These are phyloP conservation scores for Epinephelus awoara DNA, from an alignment of 2,797 vertebrate genomes.

Conservation along the genomic window DNA sequence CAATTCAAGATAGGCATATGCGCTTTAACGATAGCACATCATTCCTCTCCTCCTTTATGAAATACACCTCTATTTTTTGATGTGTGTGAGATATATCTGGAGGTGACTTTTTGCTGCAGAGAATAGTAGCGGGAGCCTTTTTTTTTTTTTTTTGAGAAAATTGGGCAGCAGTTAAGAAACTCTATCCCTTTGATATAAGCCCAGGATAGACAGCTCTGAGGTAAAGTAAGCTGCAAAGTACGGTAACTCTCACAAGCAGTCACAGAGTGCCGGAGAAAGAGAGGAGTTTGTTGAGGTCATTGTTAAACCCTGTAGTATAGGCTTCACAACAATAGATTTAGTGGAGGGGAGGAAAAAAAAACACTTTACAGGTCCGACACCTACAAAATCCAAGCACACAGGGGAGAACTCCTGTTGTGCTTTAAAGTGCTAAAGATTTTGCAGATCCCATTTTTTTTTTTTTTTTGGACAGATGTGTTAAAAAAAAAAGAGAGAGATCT, in stretches of 20 bases:
- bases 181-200: slow-evolving; percentile 67
- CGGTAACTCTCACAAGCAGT: slow-evolving; percentile 58
- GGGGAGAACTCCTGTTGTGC: slow-evolving; percentile 43
- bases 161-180: slow-evolving; percentile 63
- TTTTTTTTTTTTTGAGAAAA: slow-evolving; percentile 42
- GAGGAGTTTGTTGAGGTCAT: slow-evolving; percentile 66
- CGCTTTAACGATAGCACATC: slow-evolving; percentile 24
- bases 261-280: slow-evolving; percentile 44
- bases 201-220: slow-evolving; percentile 69
- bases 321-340: slow-evolving; percentile 58
- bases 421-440: slow-evolving; percentile 57
- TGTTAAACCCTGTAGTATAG: slow-evolving; percentile 62
- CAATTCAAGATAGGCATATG: slow-evolving; percentile 24
- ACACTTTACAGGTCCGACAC: slow-evolving; percentile 47
- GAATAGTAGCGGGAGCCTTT: slow-evolving; percentile 26
- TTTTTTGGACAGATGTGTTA: slow-evolving; percentile 44
- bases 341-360: slow-evolving; percentile 12
- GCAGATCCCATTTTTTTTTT: slow-evolving; percentile 40
- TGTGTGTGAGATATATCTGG: slow-evolving; percentile 47
- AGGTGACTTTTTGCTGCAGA: slow-evolving; percentile 65
- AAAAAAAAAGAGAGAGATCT: not conserved
- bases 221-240: slow-evolving; percentile 63
- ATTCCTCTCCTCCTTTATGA: slow-evolving; percentile 32
- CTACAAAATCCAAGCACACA: slow-evolving; percentile 48
- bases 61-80: slow-evolving; percentile 41